These are phyloP conservation scores for Turnix velox DNA, from an alignment of 2,113 vertebrate genomes.

Conservation along the genomic window DNA sequence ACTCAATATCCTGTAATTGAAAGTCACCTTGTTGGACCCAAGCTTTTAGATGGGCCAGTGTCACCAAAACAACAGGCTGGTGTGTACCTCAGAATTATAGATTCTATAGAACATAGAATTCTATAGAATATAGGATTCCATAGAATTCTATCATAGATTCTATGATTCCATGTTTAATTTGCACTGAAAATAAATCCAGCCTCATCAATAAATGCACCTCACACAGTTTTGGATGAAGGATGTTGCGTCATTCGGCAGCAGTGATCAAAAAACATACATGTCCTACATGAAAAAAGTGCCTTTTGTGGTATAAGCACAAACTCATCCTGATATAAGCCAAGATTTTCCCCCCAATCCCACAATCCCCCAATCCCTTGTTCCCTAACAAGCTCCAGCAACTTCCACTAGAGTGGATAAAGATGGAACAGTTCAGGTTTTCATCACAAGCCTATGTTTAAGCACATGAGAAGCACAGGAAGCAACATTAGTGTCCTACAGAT, in stretches of 20 bases:
- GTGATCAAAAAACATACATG: background rate
- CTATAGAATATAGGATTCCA: too few species aligned
- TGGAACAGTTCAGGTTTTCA: background rate
- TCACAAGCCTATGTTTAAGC: slow-evolving; percentile 48
- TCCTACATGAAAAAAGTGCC: background rate
- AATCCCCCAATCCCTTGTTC: background rate
- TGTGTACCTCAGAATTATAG: background rate
- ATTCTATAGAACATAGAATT: too few species aligned
- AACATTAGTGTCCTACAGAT: background rate
- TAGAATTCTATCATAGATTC: too few species aligned
- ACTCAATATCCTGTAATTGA: background rate
- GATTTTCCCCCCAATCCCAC: background rate
- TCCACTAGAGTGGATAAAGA: background rate
- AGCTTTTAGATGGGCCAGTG: background rate
- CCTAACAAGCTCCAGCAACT: background rate
- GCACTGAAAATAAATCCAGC: background rate
- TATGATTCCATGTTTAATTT: background rate
- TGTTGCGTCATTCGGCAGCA: background rate
- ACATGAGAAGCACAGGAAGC: slow-evolving; percentile 51
- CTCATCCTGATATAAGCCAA: background rate
- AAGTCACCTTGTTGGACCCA: background rate
- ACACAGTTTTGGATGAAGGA: background rate
- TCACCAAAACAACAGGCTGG: background rate
- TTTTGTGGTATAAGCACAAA: background rate
- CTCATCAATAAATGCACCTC: background rate